phyloP scores from a whole-genome alignment of 1,140 invertebrate species.

The Listronotus bonariensis region DNA sequence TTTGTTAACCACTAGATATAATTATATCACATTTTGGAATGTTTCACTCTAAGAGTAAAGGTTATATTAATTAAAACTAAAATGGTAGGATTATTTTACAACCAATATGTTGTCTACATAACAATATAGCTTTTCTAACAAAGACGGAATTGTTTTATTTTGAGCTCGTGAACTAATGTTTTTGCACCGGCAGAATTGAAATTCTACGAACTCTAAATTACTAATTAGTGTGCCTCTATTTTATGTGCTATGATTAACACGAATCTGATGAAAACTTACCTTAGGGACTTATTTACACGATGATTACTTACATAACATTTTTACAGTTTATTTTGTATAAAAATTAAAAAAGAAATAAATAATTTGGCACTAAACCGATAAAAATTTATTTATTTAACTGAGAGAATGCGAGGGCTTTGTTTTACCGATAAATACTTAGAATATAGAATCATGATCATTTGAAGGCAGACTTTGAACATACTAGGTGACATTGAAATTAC shows the following conservation, averaged over 20 bases:
- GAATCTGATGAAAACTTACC: constrained; percentile 12
- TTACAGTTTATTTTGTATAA: neutral
- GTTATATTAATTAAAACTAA: constrained; percentile 5
- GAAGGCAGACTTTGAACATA: too few relatives aligned
- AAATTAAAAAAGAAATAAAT: constrained; percentile 3
- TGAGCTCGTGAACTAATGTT: constrained; percentile 9
- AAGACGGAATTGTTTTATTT: constrained; percentile 16
- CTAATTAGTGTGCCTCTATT: constrained; percentile 17
- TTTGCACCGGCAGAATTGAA: constrained; percentile 8
- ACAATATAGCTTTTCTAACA: neutral
- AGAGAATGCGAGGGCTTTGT: constrained; percentile 2
- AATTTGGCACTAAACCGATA: constrained; percentile 13
- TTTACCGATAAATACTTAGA: too few relatives aligned
- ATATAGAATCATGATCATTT: too few relatives aligned
- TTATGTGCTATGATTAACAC: neutral
- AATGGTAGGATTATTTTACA: constrained; percentile 8
- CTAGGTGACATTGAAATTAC: too few relatives aligned
- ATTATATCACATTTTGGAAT: constrained; percentile 38
- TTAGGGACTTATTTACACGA: constrained; percentile 18
- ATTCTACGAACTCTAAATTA: constrained; percentile 9
- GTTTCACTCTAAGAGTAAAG: constrained; percentile 27
- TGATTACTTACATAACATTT: constrained; percentile 18
- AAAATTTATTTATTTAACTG: constrained; percentile 3
- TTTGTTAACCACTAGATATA: constrained; percentile 29
- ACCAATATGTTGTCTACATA: constrained; percentile 2